phyloP scores from a whole-genome alignment of 2,888 invertebrate genomes.

The Noctuana brunneofusca region DNA sequence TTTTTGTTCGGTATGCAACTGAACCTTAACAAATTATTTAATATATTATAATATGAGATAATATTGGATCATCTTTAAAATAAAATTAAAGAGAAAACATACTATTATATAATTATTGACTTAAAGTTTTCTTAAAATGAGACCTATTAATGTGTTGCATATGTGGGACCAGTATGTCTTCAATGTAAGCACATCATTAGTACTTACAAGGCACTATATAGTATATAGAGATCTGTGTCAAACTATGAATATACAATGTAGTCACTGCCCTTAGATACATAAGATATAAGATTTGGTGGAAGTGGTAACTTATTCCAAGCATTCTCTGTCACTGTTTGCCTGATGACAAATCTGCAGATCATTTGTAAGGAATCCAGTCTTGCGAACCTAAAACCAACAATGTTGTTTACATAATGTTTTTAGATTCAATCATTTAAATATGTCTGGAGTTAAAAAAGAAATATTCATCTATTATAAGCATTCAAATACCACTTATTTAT shows the following conservation, averaged over 20 bases:
- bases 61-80: too few relatives aligned
- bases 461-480: too few relatives aligned
- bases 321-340: slow-evolving; percentile 86
- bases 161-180: background rate
- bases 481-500: too few relatives aligned
- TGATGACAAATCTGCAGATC: slow-evolving; percentile 89
- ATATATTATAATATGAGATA: too few relatives aligned
- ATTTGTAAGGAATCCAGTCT: slow-evolving; percentile 86
- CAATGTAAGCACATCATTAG: slow-evolving; percentile 39
- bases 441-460: too few relatives aligned
- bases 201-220: slow-evolving; percentile 57
- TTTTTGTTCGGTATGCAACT: too few relatives aligned
- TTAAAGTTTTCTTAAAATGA: too few relatives aligned
- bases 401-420: background rate
- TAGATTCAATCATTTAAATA: too few relatives aligned
- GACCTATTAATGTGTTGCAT: background rate
- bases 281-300: slow-evolving; percentile 76
- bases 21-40: too few relatives aligned
- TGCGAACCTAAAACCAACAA: slow-evolving; percentile 83
- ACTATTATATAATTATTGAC: too few relatives aligned
- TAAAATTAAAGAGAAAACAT: too few relatives aligned
- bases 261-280: slow-evolving; percentile 74
- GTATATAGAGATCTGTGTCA: slow-evolving; percentile 38
- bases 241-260: slow-evolving; percentile 73
- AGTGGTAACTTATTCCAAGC: slow-evolving; percentile 87